These are phyloP conservation scores for Drosophila limbata DNA, from an alignment of 2,888 invertebrate species.

Conservation along the genomic window DNA sequence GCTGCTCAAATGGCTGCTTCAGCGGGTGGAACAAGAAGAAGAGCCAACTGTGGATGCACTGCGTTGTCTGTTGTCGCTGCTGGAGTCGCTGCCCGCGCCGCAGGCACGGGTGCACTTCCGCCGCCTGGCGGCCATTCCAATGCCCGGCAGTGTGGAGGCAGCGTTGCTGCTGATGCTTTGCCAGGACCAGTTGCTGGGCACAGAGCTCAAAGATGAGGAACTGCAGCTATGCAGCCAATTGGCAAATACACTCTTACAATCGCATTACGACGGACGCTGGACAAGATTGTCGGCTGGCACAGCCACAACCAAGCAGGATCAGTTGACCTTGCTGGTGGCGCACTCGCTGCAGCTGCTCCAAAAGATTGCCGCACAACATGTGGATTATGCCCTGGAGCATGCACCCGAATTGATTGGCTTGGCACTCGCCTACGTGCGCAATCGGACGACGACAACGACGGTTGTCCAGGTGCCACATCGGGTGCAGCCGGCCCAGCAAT, in stretches of 20 bases:
- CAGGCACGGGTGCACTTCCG: constrained; percentile 14
- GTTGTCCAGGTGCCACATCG: constrained; percentile 85
- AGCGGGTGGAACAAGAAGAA: constrained; percentile 3
- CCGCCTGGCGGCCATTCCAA: constrained; percentile 21
- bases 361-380: constrained; percentile 77
- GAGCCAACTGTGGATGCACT: constrained; percentile 3
- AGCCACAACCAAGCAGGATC: background rate
- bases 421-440: constrained; percentile 86
- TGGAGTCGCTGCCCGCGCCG: constrained; percentile 22
- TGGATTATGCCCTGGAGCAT: constrained; percentile 79
- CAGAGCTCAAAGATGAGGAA: background rate
- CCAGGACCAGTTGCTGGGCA: constrained; percentile 39
- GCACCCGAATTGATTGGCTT: constrained; percentile 87
- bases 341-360: constrained; percentile 64
- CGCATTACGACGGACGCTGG: constrained; percentile 42
- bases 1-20: constrained; percentile 52
- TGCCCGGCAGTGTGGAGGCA: constrained; percentile 21
- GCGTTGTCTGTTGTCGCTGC: constrained; percentile 37
- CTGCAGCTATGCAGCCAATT: constrained; percentile 25
- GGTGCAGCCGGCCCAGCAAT: constrained; percentile 88
- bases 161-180: constrained; percentile 40
- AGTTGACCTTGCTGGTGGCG: constrained; percentile 24
- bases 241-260: constrained; percentile 28
- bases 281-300: background rate
- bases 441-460: background rate